Base-by-base conservation (phyloP, 2,797 vertebrate genomes). In the Stomatorhinus walkeri region DNA sequence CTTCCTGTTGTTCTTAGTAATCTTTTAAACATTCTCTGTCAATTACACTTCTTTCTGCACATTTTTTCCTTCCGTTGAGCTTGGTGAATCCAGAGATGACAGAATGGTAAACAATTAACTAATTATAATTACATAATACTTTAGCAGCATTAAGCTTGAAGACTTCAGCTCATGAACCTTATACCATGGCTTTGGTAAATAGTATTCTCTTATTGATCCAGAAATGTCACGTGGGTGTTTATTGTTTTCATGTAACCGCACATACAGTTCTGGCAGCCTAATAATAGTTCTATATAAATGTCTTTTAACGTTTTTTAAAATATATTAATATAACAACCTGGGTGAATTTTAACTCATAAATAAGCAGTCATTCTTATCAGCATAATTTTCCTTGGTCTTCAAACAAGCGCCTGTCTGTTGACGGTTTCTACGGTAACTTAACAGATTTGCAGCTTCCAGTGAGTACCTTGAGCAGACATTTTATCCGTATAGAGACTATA, bases 91-190 rank as follows among this genome's bases (percentile, higher is more conserved):
- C 76, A 81, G 40, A 81, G 76, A 19, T 19, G 76, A 81, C 76
- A 81, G 16, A 40, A 40, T n/a, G 19, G 36, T 46, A 81, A 81
- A 81, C 76, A 81, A 81, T 81, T 81, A 81, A 81, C 76, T 43
- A 81, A 81, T 81, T 81, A 81, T 46, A 81, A 43, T 46, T 81
- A 46, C 76, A 81, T 81, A 46, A 46, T 46, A n/a, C 76, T n/a
- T 81, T 2, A 81, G 76, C 14, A 46, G 76, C 36, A 9, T 81
- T 40, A 46, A 40, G 28, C 76, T 43, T 81, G 16, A 43, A 46
- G 76, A 40, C 16, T 8, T 81, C 76, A 43, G 16, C 40, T 81
- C 76, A 19, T 46, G 19, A 81, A 43, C 14, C 19, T 72, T 16
- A 36, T 72, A 36, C 12, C 64, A 72, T 36, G 64, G 28, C 28